Evolutionary conservation across 2,888 invertebrate species (phyloP), one percentile per base, ranked within the genome.

Genomic region (Crepidodera aurea): DNA sequence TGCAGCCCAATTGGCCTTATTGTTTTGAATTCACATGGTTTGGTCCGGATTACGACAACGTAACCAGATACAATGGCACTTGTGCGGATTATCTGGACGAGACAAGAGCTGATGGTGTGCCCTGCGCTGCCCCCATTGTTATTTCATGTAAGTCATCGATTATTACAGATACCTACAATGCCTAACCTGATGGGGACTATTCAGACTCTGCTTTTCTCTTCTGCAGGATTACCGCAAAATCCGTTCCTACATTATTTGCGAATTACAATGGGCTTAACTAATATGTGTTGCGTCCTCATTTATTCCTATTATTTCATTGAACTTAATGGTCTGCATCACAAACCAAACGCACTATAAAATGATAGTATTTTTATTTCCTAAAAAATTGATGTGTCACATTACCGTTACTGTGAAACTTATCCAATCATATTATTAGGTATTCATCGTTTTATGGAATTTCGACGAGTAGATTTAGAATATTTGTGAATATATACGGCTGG

Each of bases 11-110:
- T 25, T 70, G 69, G 71, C 58, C 82, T 0, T 84, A 84, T 73
- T 90, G 90, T 73, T 89, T 86, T 77, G 84, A 86, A 66, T 89
- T 88, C 74, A 88, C 89, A 0, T 90, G 90, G 90, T 79, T 90
- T 1, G 90, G 90, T 0, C 87, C 87, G 0, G 83, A 84, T 64
- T 88, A 77, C 69, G 84, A 85, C 74, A 87, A 87, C 68, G 81
- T 85, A 34, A 85, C 86, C 1, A 79, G 80, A 1, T 82, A 86
- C 15, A 84, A 85, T 56, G 75, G 72, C 15, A 77, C 74, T 22
- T 81, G 81, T 68, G 60, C 67, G 0, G 77, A 79, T 53, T 74
- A 75, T 62, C 62, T 76, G 48, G 76, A 78, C 22, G 73, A 74
- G 22, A 74, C 67, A 16, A 73, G 78, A 51, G 73, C 74, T 5